Evolutionary conservation across 2,797 vertebrate species (phyloP).

Genomic region (Leontocebus nigricollis): DNA sequence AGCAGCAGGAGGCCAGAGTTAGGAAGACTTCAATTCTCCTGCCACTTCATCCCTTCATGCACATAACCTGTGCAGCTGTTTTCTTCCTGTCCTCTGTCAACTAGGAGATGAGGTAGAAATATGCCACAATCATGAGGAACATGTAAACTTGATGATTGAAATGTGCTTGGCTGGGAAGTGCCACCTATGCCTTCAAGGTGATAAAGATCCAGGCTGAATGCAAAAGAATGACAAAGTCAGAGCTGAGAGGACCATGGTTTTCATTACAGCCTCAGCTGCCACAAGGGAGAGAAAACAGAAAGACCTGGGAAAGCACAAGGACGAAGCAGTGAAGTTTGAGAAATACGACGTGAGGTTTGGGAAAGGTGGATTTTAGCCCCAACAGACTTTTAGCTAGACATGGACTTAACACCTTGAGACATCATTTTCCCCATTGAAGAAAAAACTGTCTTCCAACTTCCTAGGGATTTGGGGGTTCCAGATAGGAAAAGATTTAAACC

Average conservation of each 20-base stretch:
- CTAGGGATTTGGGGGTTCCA: background rate
- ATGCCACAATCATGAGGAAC: background rate
- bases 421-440: background rate
- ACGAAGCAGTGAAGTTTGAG: background rate
- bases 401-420: background rate
- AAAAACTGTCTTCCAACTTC: background rate
- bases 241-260: background rate
- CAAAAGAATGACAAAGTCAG: background rate
- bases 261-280: background rate
- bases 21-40: background rate
- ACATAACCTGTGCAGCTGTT: background rate
- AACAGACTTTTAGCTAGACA: background rate
- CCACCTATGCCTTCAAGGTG: background rate
- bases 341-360: fast-evolving
- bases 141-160: background rate
- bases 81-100: background rate
- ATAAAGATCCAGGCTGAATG: background rate
- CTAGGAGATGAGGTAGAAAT: background rate
- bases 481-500: background rate
- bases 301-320: background rate
- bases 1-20: background rate
- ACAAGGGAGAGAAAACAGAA: background rate
- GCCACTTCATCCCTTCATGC: background rate
- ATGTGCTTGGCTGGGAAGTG: background rate
- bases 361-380: background rate